These are phyloP conservation scores for Macroteleia sp. DNA, from an alignment of 2,888 invertebrate genomes.

Conservation along the genomic window DNA sequence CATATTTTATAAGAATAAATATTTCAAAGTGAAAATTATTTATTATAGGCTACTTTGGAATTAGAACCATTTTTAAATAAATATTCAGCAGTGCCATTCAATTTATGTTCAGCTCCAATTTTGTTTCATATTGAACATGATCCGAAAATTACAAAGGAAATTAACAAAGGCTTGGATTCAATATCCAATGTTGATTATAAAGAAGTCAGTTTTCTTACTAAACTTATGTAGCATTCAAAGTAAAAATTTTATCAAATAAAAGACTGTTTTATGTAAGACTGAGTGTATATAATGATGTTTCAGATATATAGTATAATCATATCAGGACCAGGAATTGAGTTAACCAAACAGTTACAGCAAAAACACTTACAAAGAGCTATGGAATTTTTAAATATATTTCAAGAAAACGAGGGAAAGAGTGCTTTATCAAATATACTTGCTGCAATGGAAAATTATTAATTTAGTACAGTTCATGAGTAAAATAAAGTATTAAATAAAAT, in stretches of 20 bases:
- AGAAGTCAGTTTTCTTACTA: constrained; percentile 80
- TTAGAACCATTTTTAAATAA: constrained; percentile 89
- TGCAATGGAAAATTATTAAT: constrained; percentile 92
- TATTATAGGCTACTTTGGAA: constrained; percentile 86
- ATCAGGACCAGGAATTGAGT: constrained; percentile 89
- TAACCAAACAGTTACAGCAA: constrained; percentile 89
- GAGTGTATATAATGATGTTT: no score
- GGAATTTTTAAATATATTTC: constrained; percentile 90
- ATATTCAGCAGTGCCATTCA: constrained; percentile 86
- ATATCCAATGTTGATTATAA: constrained; percentile 88
- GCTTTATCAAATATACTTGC: constrained; percentile 94
- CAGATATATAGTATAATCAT: no score
- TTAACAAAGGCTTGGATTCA: constrained; percentile 88
- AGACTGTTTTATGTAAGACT: no score
- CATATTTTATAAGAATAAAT: neutral
- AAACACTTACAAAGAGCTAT: constrained; percentile 91
- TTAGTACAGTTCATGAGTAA: no score
- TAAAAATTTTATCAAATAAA: no score
- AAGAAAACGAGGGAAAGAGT: constrained; percentile 92
- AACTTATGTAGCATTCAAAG: no score
- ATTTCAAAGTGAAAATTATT: constrained; percentile 1
- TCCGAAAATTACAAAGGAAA: constrained; percentile 88
- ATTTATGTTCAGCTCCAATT: constrained; percentile 92
- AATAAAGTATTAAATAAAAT: no score
- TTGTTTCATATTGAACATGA: constrained; percentile 92